phyloP scores from a whole-genome alignment of 2,797 vertebrate species.

The Acomys russatus region DNA sequence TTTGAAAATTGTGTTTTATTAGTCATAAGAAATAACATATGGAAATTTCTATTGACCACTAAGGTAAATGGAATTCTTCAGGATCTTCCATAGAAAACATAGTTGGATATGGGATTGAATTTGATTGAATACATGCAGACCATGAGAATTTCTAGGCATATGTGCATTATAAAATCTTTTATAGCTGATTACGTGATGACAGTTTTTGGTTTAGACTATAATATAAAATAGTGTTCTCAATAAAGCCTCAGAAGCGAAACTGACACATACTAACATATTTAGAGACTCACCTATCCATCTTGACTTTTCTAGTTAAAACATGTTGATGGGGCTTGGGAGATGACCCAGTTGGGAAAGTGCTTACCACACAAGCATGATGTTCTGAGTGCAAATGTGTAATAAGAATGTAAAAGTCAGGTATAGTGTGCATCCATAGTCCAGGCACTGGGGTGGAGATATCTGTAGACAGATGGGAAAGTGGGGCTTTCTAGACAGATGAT shows the following conservation, averaged over 20 bases:
- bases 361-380: neutral
- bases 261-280: constrained; percentile 38
- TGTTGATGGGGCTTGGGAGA: neutral
- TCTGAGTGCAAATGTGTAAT: neutral
- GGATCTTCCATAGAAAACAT: neutral
- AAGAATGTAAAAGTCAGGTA: neutral
- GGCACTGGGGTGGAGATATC: neutral
- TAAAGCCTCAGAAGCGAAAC: neutral
- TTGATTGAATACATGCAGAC: neutral
- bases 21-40: neutral
- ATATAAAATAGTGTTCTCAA: neutral
- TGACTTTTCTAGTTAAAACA: neutral
- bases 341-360: neutral
- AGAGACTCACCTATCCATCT: neutral
- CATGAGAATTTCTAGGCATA: neutral
- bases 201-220: neutral
- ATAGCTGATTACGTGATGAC: neutral
- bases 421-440: neutral
- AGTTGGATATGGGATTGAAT: neutral
- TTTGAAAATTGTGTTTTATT: constrained; percentile 34
- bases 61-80: constrained; percentile 20
- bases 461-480: neutral
- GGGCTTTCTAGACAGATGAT: neutral
- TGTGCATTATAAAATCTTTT: constrained; percentile 28
- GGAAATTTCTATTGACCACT: neutral